Evolutionary conservation across 2,113 vertebrate species (phyloP).

Genomic region (Craseonycteris thonglongyai): DNA sequence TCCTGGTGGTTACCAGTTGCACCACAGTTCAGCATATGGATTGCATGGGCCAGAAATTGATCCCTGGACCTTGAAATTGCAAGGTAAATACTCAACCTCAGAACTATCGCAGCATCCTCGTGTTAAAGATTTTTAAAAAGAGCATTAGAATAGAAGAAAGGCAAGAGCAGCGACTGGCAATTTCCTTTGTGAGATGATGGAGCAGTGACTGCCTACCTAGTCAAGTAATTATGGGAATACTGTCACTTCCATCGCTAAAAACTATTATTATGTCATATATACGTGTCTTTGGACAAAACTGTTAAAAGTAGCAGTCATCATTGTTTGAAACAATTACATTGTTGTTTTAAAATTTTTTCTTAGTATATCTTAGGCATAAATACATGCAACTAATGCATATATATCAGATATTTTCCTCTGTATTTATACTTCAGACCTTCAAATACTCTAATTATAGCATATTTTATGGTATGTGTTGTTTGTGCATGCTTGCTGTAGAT

Average conservation of each 20-base stretch:
- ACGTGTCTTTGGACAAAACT: background rate
- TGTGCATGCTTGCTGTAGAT: background rate
- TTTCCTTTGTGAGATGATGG: background rate
- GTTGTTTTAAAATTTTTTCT: background rate
- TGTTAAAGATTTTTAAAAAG: background rate
- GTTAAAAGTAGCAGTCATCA: background rate
- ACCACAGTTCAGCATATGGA: too few relatives aligned
- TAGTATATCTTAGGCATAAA: background rate
- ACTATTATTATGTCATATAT: background rate
- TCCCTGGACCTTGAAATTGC: too few relatives aligned
- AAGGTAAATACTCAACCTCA: too few relatives aligned
- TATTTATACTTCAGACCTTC: background rate
- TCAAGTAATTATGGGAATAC: background rate
- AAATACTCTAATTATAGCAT: background rate
- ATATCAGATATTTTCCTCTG: background rate
- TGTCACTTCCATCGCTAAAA: background rate
- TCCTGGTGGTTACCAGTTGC: too few relatives aligned
- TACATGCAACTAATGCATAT: background rate
- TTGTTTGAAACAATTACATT: background rate
- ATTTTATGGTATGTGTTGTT: background rate
- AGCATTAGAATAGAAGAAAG: background rate
- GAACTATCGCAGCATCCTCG: too few relatives aligned
- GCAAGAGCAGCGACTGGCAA: background rate
- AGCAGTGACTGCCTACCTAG: background rate
- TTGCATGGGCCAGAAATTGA: too few relatives aligned